Evolutionary conservation across 1,140 invertebrate genomes (phyloP), one percentile per base, ranked within the genome.

Genomic region (Coenobita brevimanus): DNA sequence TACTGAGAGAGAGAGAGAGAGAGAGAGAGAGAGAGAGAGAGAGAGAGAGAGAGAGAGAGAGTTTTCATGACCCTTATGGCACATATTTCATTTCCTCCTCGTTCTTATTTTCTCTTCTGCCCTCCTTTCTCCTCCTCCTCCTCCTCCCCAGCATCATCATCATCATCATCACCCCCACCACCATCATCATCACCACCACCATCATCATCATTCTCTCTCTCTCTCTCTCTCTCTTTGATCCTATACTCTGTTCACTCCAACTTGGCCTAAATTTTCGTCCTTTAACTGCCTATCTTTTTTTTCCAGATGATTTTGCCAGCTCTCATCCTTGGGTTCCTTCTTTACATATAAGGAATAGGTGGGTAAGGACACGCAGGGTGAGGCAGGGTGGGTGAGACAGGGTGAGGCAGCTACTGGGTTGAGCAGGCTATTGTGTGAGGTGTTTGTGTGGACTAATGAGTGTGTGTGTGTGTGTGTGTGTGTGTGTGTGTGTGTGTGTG

Each of bases 71-170:
- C 17, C 46, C 46, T 17, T 50, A 50, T 50, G 46, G 46, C 17
- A 50, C 6, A 50, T 8, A 50, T 50, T n/a, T n/a, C n/a, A 6
- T 50, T 54, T 82, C 79, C 79, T 82, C 38, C 60, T 67, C 38
- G 30, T 82, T 38, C 60, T 80, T 54, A 27, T 80, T 54, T 50
- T 41, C 54, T 41, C 62, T 50, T 21, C 38, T 36, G n/a, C 41
- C 54, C 57, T 64, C 57, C 57, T 64, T 36, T 8, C 78, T 80
- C 62, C 60, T 82, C 62, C 60, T 82, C 62, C 79, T 80, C 30
- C n/a, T 80, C 30, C 38, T 17, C 33, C 33, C 38, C 69, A 13
- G 13, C 64, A 15, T 73, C 69, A 8, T 41, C 38, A 10, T 73
- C 38, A 8, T 41, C 38, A 15, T 73, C 69, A 10, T 73, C 38